phyloP scores from a whole-genome alignment of 2,113 vertebrate species.

The Zeus faber region DNA sequence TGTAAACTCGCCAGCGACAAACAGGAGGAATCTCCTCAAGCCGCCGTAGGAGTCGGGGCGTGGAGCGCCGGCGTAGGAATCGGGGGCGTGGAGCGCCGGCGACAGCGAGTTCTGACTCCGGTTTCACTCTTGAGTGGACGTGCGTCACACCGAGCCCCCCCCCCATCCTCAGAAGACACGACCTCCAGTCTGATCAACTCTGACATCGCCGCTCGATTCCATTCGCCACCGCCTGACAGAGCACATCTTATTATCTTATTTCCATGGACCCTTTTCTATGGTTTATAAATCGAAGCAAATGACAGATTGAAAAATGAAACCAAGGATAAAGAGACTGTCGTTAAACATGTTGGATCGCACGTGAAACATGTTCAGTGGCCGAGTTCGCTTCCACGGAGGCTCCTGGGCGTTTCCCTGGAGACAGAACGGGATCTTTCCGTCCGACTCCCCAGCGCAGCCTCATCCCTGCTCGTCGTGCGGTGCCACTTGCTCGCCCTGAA shows the following conservation, averaged over 20 bases:
- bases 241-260: not conserved
- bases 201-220: not conserved
- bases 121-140: not conserved
- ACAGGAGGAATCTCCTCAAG: not conserved
- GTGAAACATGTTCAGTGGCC: too few relatives aligned
- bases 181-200: not conserved
- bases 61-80: not conserved
- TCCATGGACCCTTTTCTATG: too few relatives aligned
- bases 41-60: not conserved
- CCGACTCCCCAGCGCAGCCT: too few relatives aligned
- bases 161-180: not conserved
- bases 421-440: too few relatives aligned
- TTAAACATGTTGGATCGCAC: too few relatives aligned
- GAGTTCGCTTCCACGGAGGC: too few relatives aligned
- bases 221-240: not conserved
- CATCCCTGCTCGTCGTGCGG: too few relatives aligned
- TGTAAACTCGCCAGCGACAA: not conserved
- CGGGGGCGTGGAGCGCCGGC: not conserved
- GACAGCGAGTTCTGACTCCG: not conserved
- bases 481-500: too few relatives aligned
- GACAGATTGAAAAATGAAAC: too few relatives aligned
- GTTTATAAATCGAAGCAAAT: too few relatives aligned
- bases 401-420: too few relatives aligned
- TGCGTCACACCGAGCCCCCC: not conserved
- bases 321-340: too few relatives aligned